phyloP scores from a whole-genome alignment of 2,888 invertebrate genomes.

The Cecidostiba fungosa region DNA sequence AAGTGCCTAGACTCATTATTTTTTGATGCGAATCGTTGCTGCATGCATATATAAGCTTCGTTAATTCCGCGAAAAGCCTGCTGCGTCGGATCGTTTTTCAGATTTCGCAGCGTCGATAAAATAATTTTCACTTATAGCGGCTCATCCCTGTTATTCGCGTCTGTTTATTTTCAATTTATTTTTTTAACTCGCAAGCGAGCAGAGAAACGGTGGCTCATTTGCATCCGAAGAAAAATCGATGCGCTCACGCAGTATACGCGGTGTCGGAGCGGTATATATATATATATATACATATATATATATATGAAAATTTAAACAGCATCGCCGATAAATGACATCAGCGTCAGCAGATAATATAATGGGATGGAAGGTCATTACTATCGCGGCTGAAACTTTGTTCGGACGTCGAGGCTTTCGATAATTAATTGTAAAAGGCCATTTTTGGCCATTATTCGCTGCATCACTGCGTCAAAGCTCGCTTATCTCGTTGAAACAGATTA shows the following conservation, averaged over 20 bases:
- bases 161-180: neutral
- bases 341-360: constrained; percentile 18
- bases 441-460: neutral
- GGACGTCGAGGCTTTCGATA: constrained; percentile 5
- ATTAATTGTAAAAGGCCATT: constrained; percentile 43
- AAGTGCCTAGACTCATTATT: neutral
- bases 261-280: no score
- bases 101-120: neutral
- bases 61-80: neutral
- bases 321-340: constrained; percentile 22
- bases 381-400: constrained; percentile 1
- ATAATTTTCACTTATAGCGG: constrained; percentile 6
- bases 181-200: neutral
- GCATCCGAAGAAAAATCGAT: neutral
- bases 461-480: neutral
- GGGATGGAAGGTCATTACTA: constrained; percentile 35
- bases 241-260: no score
- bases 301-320: constrained; percentile 30
- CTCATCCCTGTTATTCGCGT: neutral
- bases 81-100: neutral
- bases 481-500: neutral
- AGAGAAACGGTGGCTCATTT: neutral
- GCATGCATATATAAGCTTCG: neutral
- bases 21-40: neutral
- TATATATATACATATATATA: no score